These are phyloP conservation scores for Drosophila lacicola DNA, from an alignment of 2,888 invertebrate genomes.

Conservation along the genomic window DNA sequence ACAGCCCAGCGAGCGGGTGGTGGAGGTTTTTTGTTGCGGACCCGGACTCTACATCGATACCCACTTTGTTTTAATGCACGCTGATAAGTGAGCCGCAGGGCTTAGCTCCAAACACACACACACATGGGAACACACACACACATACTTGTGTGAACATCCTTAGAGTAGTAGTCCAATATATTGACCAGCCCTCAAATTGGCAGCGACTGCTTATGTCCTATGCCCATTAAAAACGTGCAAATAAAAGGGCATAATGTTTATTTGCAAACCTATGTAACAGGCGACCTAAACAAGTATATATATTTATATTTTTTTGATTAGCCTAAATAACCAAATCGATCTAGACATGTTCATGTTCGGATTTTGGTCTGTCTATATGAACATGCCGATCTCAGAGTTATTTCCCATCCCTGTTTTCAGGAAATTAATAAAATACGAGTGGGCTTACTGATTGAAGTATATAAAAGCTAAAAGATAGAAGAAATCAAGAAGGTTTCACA, in stretches of 20 bases:
- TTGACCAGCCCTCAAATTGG: constrained; percentile 51
- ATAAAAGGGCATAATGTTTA: background rate
- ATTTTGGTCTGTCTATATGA: too few species aligned
- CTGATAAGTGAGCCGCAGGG: constrained; percentile 78
- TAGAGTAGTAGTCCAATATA: constrained; percentile 47
- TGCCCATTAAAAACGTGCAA: background rate
- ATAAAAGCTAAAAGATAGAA: too few species aligned
- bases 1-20: constrained; percentile 16
- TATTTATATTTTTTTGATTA: too few species aligned
- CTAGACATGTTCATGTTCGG: too few species aligned
- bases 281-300: too few species aligned
- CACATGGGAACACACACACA: constrained; percentile 16
- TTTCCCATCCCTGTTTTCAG: too few species aligned
- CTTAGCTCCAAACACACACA: constrained; percentile 59
- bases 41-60: constrained; percentile 76
- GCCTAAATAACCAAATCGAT: too few species aligned
- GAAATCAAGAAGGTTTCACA: too few species aligned
- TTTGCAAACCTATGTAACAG: too few species aligned
- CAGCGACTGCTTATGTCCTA: constrained; percentile 25
- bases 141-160: constrained; percentile 25
- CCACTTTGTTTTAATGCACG: constrained; percentile 80
- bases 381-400: too few species aligned
- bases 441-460: too few species aligned
- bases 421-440: too few species aligned
- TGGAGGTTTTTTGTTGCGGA: constrained; percentile 29